Base-by-base conservation (phyloP, 1,140 invertebrate genomes). In the Oreohelix idahoensis region DNA sequence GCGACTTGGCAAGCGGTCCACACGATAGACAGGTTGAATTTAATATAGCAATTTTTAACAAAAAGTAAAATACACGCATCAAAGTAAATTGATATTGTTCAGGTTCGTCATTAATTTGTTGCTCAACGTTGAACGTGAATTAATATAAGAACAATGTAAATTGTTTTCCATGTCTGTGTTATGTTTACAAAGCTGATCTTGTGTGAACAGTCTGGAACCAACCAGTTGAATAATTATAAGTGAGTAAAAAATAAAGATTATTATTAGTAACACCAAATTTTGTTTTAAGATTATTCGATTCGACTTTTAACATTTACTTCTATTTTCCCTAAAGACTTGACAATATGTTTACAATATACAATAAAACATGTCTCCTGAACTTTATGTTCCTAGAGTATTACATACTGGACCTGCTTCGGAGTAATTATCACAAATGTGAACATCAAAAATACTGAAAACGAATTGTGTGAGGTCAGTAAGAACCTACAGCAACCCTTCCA, bases 1-100 rank as follows among this genome's bases (percentile, higher is more conserved):
- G 35, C 66, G 87, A 49, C 77, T 88, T 38, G 87, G 87, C 42
- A 84, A 84, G 32, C 81, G 86, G 81, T 23, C 76, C 70, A 29
- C 79, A 88, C 29, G 87, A 85, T 63, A 87, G 87, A 79, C 77
- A 84, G 42, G 75, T 80, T 75, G 81, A 85, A 80, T 84, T 51
- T 73, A 85, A 58, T n/a, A 58, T 4, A 58, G 5, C 23, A 66
- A 32, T 8, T 8, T 66, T 15, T 35, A 8, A 8, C 23, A 29
- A 58, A 58, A 58, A 58, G 23, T 58, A 58, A 58, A 58, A 17
- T 66, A 32, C 5, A 32, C 63, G 32, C 51, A 11, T 5, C 51
- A 58, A 58, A 32, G 17, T n/a, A 66, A 29, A 32, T 5, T 29
- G 63, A 66, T 35, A 66, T 66, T 66, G 63, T 32, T 66, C 32